Base-by-base conservation (phyloP, 2,888 invertebrate species). In the Spicauda simplicius region DNA sequence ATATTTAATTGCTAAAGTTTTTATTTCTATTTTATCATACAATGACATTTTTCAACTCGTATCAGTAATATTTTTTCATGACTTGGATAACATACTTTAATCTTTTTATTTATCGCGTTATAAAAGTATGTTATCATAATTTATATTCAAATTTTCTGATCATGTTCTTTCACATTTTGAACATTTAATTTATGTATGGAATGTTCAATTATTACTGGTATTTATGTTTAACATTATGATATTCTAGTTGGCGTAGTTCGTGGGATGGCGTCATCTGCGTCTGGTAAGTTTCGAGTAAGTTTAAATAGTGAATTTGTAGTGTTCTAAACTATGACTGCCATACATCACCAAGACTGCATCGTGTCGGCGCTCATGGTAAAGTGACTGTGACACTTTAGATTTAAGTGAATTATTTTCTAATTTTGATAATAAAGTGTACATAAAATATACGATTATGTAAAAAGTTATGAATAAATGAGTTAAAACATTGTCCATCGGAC, bases 231-330 rank as follows among this genome's bases (percentile, higher is more conserved):
- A 37, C 20, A 25, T 45, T 55, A 30, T 60, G 71, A 68, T 68
- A 85, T 91, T 91, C 83, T 90, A 91, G 91, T 88, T 89, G 88
- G 84, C 76, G 88, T 64, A 70, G 73, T 69, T 60, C 73, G 73
- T 55, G 61, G 73, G 71, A 70, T 25, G 33, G 25, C 60, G 12
- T 65, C 69, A 68, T 70, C 70, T 68, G 70, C 76, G 54, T 70
- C 77, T 82, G 91, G 92, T 92, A 91, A 91, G 91, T 92, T 83
- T 71, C 83, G 72, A 71, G 71, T 83, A 78, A 82, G 78, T 79
- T 89, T 88, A 84, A 81, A 75, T 73, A 86, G 87, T 91, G 88
- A 81, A 82, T 85, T 83, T 80, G 80, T 88, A 86, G 86, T 88
- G 85, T 71, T 78, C 74, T 72, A 72, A 65, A 76, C 72, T 60